A percentile compares a stretch with the other conserved stretches of the same genome.
Conservation (phyloP, 2,113 vertebrate species). For the Halcyon malimbica region DNA sequence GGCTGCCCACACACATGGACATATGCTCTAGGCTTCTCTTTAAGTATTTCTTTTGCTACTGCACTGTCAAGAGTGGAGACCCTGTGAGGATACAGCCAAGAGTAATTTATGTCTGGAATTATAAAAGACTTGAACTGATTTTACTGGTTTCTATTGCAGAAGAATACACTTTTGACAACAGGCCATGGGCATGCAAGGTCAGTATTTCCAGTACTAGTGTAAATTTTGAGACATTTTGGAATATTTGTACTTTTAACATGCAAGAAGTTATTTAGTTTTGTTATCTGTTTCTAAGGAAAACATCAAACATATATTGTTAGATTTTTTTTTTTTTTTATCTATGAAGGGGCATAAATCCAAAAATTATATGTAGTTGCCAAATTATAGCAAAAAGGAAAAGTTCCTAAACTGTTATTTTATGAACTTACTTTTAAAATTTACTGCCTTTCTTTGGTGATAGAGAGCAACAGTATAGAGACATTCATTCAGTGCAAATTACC, state of each 20-base stretch:
- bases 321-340: not conserved
- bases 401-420: not conserved
- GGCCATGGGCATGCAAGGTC: not conserved
- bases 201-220: not conserved
- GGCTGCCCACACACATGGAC: rapidly evolving
- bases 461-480: not conserved
- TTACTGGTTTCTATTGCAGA: rapidly evolving
- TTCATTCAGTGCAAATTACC: not conserved
- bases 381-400: not conserved
- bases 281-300: not conserved
- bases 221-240: not conserved
- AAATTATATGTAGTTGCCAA: not conserved
- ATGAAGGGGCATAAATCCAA: not conserved
- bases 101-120: not conserved
- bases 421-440: not conserved
- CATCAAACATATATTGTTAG: not conserved
- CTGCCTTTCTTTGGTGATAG: not conserved
- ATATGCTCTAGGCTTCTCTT: not conserved
- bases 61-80: not conserved
- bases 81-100: not conserved
- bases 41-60: not conserved
- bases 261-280: not conserved
- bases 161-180: not conserved
- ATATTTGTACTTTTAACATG: not conserved
- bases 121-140: not conserved